Base-by-base conservation (phyloP, 2,797 vertebrate species). In the Propithecus deckenii region DNA sequence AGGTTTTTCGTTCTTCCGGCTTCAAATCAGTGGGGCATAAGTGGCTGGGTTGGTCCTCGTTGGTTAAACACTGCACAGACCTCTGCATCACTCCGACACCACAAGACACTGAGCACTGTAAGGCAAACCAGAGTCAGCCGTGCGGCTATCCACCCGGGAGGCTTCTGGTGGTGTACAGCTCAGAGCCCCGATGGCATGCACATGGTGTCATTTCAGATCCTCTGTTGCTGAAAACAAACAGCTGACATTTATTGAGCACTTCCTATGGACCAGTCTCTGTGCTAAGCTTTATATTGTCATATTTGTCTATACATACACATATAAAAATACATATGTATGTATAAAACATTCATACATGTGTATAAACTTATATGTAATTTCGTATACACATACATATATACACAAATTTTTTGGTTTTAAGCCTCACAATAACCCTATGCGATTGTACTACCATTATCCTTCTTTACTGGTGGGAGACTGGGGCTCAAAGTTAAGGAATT, bases 51-150 rank as follows among this genome's bases (percentile, higher is more conserved):
- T 99, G 98, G 87, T 99, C 99, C 0, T 99, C 98, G 0, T 98
- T 98, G 0, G 99, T 99, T 90, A 99, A 88, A 96, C 99, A 99
- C 97, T 99, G 99, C 98, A 99, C 99, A 0, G 98, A 99, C 92
- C 99, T 99, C 89, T 99, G 99, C 98, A 99, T 99, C 98, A 99
- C 98, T n/a, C 99, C 99, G 1, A 98, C 93, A 5, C 99, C 99
- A 87, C 99, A 99, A 95, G 99, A 99, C 95, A 98, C 98, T 0
- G 99, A 99, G 96, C 99, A 99, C 99, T 99, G 97, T 0, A 59
- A 89, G 96, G 91, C 86, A 97, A 94, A 95, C 75, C 30, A 35
- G 52, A 86, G n/a, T 89, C 30, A 95, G 38, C 2, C 0, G 0
- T 46, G 43, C 0, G 61, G 41, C 32, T 4, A 1, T 1, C 0